Conservation (phyloP, 2,113 vertebrate genomes). For the Petromus typicus region DNA sequence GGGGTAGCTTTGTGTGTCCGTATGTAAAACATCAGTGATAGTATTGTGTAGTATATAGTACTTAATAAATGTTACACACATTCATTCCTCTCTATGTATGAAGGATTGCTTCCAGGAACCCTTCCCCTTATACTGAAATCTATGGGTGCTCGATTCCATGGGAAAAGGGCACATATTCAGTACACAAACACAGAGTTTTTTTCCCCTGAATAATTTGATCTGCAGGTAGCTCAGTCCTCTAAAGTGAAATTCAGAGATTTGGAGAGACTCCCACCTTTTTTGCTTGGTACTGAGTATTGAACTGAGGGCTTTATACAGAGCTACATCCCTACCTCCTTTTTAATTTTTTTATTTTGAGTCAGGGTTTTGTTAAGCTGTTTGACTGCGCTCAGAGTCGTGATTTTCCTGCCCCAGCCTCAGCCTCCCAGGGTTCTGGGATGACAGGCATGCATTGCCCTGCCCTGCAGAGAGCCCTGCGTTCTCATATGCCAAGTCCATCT, state of each 20-base stretch:
- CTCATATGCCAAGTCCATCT: rapidly evolving
- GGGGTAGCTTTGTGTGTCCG: neutral
- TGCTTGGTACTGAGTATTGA: neutral
- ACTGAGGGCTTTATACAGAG: neutral
- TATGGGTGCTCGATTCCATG: neutral
- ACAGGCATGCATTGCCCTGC: neutral
- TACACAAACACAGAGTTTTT: neutral
- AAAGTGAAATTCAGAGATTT: neutral
- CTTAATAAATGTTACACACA: neutral
- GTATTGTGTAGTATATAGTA: rapidly evolving
- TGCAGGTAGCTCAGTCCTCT: neutral
- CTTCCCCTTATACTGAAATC: neutral
- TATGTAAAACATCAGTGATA: neutral
- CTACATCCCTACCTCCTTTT: neutral
- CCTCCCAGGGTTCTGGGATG: neutral
- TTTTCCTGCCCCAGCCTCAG: neutral
- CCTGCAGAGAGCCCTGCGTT: neutral
- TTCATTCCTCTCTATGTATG: neutral
- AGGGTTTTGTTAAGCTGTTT: neutral
- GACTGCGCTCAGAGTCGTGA: neutral
- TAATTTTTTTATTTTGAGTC: neutral
- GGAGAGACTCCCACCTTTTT: neutral
- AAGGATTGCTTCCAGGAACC: neutral
- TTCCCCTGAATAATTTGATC: neutral
- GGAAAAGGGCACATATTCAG: no score